These are phyloP conservation scores for Pseudococcus viburni DNA, from an alignment of 2,888 invertebrate genomes.

Conservation along the genomic window DNA sequence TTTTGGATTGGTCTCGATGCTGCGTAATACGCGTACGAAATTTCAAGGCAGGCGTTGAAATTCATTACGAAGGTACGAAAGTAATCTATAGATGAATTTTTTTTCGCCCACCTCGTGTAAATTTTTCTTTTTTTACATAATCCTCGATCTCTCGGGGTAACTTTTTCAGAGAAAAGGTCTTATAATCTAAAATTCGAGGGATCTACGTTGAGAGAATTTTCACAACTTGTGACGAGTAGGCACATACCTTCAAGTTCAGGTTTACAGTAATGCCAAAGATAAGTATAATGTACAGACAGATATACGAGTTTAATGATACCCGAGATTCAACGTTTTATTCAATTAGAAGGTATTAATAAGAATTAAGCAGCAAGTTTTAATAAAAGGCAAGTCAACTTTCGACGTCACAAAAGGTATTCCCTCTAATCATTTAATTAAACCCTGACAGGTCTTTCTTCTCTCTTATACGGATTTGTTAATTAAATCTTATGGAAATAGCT, in stretches of 20 bases:
- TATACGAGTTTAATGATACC: slow-evolving; percentile 27
- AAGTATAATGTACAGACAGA: neutral
- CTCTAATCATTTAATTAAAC: slow-evolving; percentile 48
- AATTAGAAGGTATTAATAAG: slow-evolving; percentile 50
- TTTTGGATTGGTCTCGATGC: neutral
- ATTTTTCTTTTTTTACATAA: too few relatives aligned
- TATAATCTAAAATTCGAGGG: neutral
- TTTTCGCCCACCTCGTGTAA: too few relatives aligned
- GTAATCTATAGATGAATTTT: neutral
- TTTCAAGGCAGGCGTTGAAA: neutral
- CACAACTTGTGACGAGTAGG: neutral
- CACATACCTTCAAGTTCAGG: neutral
- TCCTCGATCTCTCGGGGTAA: neutral
- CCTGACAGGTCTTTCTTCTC: slow-evolving; percentile 13
- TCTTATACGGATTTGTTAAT: slow-evolving; percentile 49
- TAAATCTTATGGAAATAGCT: slow-evolving; percentile 48
- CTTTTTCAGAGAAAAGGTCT: neutral
- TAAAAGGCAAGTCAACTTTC: slow-evolving; percentile 48
- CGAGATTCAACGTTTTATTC: slow-evolving; percentile 36
- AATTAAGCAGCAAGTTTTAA: slow-evolving; percentile 46
- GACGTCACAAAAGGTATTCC: slow-evolving; percentile 45
- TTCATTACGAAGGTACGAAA: neutral
- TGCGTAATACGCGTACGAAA: neutral
- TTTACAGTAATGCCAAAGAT: neutral
- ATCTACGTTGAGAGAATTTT: neutral